Base-by-base conservation (phyloP, 2,113 vertebrate genomes). In the Myotis davidii region DNA sequence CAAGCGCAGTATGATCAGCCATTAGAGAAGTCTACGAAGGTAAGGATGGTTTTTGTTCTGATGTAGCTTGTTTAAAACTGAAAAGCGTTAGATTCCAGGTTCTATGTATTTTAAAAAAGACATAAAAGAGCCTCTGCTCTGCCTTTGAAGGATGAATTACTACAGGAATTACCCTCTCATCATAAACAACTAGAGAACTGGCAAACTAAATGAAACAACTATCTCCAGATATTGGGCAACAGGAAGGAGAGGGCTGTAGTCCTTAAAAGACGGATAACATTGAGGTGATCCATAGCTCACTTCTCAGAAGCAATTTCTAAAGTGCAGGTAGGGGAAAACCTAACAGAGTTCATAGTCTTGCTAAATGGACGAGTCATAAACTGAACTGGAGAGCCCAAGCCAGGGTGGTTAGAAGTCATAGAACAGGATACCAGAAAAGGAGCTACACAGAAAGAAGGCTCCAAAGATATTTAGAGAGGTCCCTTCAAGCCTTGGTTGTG, bases 1-100 rank as follows among this genome's bases (percentile, higher is more conserved):
- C 99, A 99, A 98, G 98, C 99, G 11, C 99, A 99, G 37, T 98
- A 98, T 11, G 98, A 99, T 69, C 99, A 98, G 85, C 99, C 99
- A 1, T 72, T 70, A 67, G 98, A 98, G 76, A 99, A 98, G 97
- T 96, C 98, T 94, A 99, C 99, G n/a, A 99, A 99, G 99, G 99
- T 99, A 97, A 93, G 69, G 20, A 16, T 87, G 48, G 25, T 39
- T 61, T 84, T 6, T 34, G 6, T 77, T 84, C 70, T 90, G 39
- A 61, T 17, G 45, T 56, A 64, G 1, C 77, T 77, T 81, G 0
- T 91, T 45, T 79, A 88, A 91, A 93, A 27, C 79, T 39, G n/a
- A 45, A 20, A 85, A 88, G 50, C 59, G 52, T 76, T 90, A 18
- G 20, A 61, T 77, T 92, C 20, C 25, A 23, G 12, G 14, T 65